These are phyloP conservation scores for Percina caprodes DNA, from an alignment of 2,113 vertebrate genomes.

Conservation along the genomic window DNA sequence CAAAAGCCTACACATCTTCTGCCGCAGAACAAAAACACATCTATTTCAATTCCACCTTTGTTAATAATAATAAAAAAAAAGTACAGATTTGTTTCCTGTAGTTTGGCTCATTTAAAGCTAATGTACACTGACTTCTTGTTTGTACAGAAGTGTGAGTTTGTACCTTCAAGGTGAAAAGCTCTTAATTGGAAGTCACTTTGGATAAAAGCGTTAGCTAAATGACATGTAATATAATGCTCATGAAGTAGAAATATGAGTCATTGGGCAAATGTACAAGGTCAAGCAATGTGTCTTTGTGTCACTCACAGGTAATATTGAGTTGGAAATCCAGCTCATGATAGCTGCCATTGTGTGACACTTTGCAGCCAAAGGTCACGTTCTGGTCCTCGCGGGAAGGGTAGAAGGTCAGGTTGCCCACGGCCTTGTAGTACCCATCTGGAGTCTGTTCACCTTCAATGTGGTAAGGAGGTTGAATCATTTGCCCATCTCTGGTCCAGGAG, in stretches of 20 bases:
- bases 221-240: no score
- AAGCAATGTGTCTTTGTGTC: neutral
- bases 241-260: neutral
- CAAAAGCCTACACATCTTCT: no score
- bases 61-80: no score
- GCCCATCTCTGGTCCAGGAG: constrained; percentile 78
- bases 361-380: constrained; percentile 80
- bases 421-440: constrained; percentile 71
- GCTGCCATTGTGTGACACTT: constrained; percentile 72
- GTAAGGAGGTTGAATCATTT: constrained; percentile 45
- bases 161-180: no score
- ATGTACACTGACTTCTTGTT: no score
- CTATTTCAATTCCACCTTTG: no score
- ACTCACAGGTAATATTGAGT: constrained; percentile 80
- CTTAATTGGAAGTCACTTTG: no score
- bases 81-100: no score
- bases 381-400: constrained; percentile 74
- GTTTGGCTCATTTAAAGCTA: no score
- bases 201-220: no score
- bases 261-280: neutral
- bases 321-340: constrained; percentile 66
- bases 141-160: no score
- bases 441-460: constrained; percentile 55
- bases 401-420: constrained; percentile 72
- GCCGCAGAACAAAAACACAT: no score